Percentiles rank a stretch among this genome's conserved stretches.
phyloP scores from a whole-genome alignment of 2,797 vertebrate genomes.

The Columba guinea region DNA sequence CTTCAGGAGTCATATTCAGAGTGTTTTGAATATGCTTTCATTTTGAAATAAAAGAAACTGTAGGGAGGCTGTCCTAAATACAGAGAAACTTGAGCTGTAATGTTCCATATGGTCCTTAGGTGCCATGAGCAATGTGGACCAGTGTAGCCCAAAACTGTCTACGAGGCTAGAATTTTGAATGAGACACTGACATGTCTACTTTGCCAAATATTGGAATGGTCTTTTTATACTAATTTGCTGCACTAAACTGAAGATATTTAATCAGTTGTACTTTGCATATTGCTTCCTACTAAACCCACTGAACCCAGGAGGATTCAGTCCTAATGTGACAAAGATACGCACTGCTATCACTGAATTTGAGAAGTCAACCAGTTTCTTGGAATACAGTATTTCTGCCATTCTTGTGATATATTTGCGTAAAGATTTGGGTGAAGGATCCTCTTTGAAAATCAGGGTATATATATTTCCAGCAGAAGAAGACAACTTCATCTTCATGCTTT shows the following conservation, averaged over 20 bases:
- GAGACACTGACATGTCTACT: not conserved
- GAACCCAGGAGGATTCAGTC: not conserved
- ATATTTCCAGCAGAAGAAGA: not conserved
- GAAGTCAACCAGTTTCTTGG: not conserved
- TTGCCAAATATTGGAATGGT: not conserved
- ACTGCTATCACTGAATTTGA: not conserved
- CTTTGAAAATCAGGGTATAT: not conserved
- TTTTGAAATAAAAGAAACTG: not conserved
- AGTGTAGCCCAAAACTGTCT: not conserved
- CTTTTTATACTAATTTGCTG: not conserved
- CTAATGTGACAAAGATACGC: not conserved
- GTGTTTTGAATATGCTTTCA: not conserved
- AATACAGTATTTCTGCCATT: not conserved
- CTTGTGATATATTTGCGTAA: not conserved
- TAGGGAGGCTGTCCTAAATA: not conserved
- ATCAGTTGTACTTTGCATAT: not conserved
- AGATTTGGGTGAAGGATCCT: not conserved
- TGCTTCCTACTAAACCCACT: not conserved
- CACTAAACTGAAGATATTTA: not conserved
- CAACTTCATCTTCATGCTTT: not conserved
- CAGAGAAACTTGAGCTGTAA: not conserved
- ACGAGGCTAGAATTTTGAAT: not conserved
- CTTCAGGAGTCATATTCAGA: not conserved
- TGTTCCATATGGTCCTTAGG: not conserved
- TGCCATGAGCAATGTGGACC: not conserved